These are phyloP conservation scores for Acanthurus leucopareius DNA, from an alignment of 2,797 vertebrate genomes.

Conservation along the genomic window DNA sequence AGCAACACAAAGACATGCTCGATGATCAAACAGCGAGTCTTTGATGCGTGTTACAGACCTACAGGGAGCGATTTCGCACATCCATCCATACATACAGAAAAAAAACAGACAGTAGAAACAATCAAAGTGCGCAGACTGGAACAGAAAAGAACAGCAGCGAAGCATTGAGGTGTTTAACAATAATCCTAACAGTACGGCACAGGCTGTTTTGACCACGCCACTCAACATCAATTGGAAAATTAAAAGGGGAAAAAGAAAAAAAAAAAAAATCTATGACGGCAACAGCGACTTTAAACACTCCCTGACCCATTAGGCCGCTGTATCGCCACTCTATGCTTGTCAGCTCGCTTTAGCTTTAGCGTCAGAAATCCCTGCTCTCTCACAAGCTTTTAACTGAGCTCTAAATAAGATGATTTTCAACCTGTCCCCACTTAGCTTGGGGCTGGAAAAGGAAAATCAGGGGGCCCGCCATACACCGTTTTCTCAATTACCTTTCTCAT, in stretches of 20 bases:
- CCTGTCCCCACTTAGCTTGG: conserved; percentile 71
- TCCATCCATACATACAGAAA: neutral
- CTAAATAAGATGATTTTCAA: conserved; percentile 78
- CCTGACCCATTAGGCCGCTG: conserved; percentile 56
- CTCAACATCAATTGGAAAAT: conserved; percentile 49
- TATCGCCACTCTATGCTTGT: conserved; percentile 63
- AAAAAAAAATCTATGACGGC: conserved; percentile 16
- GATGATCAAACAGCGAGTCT: conserved; percentile 28
- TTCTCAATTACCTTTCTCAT: conserved; percentile 83
- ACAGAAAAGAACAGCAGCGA: conserved; percentile 32
- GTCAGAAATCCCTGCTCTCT: conserved; percentile 57
- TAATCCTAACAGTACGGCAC: conserved; percentile 32
- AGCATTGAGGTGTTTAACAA: conserved; percentile 51
- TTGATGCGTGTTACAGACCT: conserved; percentile 19
- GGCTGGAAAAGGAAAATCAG: conserved; percentile 70
- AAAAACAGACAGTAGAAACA: conserved; percentile 18
- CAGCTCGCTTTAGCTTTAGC: conserved; percentile 62
- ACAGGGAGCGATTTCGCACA: conserved; percentile 31
- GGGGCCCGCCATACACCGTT: conserved; percentile 62
- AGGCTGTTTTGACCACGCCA: conserved; percentile 49
- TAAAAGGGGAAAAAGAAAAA: conserved; percentile 19
- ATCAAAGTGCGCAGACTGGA: conserved; percentile 29
- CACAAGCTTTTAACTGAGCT: conserved; percentile 66
- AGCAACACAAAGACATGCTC: conserved; percentile 16
- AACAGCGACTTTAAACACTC: conserved; percentile 45